Evolutionary conservation across 53 echinoderm and acorn worm genomes (phyloP).

Genomic region (Apostichopus leukothele): DNA sequence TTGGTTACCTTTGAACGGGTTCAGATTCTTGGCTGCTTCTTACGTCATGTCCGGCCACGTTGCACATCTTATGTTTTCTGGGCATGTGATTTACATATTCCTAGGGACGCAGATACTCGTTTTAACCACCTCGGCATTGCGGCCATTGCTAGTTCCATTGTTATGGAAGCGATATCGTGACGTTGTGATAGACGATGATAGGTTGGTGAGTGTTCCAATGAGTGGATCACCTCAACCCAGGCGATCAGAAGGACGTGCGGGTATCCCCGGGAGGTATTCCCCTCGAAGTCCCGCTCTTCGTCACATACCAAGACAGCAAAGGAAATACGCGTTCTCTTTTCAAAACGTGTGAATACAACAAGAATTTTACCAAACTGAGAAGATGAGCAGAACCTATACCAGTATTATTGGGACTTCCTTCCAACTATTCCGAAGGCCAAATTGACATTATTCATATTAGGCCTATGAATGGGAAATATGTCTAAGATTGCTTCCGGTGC

Average conservation of each 20-base stretch:
- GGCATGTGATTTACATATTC: background rate
- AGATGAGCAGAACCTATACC: too few relatives aligned
- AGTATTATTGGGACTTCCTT: too few relatives aligned
- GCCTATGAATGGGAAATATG: too few relatives aligned
- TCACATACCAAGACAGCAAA: background rate
- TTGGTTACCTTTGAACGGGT: background rate
- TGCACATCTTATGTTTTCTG: background rate
- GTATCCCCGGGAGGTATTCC: background rate
- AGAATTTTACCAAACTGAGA: too few relatives aligned
- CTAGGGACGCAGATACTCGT: background rate
- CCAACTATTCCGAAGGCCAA: too few relatives aligned
- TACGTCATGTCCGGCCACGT: background rate
- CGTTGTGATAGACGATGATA: background rate
- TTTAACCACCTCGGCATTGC: background rate
- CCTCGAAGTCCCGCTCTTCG: background rate
- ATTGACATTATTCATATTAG: too few relatives aligned
- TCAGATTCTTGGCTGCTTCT: background rate
- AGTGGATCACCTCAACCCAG: background rate
- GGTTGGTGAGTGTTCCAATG: background rate
- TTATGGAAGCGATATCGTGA: constrained; percentile 27
- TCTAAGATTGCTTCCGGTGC: too few relatives aligned
- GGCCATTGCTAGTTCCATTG: background rate
- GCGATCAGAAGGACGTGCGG: background rate
- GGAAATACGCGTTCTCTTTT: background rate
- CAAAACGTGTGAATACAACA: background rate